Base-by-base conservation (phyloP, 2,113 vertebrate species). In the Psophia crepitans region DNA sequence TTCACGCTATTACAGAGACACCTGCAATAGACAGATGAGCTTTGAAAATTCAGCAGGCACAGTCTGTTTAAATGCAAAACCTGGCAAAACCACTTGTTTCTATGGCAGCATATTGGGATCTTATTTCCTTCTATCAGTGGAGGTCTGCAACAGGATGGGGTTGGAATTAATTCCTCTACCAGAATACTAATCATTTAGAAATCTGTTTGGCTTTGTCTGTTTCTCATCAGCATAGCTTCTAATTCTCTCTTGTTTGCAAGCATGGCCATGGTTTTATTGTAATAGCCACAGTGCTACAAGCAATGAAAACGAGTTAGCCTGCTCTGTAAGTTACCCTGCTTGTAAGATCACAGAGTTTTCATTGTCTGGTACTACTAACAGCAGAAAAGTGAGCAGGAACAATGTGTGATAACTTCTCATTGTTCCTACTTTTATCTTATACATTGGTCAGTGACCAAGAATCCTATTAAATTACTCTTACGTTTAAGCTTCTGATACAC, bases 41-140 rank as follows among this genome's bases (percentile, higher is more conserved):
- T 95, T 86, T 91, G 92, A 88, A 96, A 93, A 97, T 91, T 92
- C 87, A 97, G 66, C 73, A 93, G 87, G 48, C 41, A 49, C 16
- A 16, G 37, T 37, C 46, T 92, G 88, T 86, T 94, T 78, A 93
- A 93, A 95, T 94, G 76, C 76, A 96, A 93, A 96, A 77, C 46
- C 77, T 76, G 74, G 46, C 58, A 95, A 90, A 93, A 48, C 0
- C 32, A 17, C 35, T 63, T 84, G 61, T 89, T 79, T 64, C 80
- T 86, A 56, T 82, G 84, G 81, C 53, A 93, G 69, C 65, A 44
- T 79, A 30, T 77, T 60, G 78, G 64, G 63, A 48, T 94, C 71
- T 73, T 63, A 30, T 23, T 83, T 89, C 60, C 61, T 92, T 87
- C 79, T 75, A 66, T 77, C 54, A 70, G 65, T 49, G 39, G 51